These are phyloP conservation scores for Actinia tenebrosa DNA, from an alignment of 64 coral and sea anemone genomes.

Conservation along the genomic window DNA sequence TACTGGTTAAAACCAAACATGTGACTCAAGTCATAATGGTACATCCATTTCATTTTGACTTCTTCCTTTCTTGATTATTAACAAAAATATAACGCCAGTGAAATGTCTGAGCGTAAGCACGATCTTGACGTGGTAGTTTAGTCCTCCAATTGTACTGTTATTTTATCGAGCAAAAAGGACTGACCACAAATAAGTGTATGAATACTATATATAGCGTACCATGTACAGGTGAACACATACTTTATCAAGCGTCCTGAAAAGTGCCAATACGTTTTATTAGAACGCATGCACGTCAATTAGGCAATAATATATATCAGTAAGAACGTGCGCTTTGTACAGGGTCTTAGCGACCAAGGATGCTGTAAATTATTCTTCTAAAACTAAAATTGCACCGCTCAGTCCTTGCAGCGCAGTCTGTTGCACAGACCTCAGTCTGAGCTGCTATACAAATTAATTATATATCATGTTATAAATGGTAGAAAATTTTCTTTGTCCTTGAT, in stretches of 20 bases:
- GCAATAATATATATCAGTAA: constrained; percentile 93
- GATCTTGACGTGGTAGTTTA: constrained; percentile 13
- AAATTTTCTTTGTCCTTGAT: constrained; percentile 88
- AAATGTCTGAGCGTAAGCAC: constrained; percentile 16
- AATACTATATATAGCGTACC: constrained; percentile 12
- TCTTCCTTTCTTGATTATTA: constrained; percentile 19
- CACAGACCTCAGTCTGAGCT: constrained; percentile 30
- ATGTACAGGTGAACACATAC: constrained; percentile 18
- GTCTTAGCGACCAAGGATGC: constrained; percentile 83
- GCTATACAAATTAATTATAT: constrained; percentile 99
- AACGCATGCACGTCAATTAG: constrained; percentile 84
- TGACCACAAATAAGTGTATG: constrained; percentile 9
- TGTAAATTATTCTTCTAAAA: constrained; percentile 97
- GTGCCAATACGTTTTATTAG: constrained; percentile 87
- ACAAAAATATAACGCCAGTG: constrained; percentile 27
- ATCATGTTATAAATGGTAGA: constrained; percentile 97
- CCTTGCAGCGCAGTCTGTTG: constrained; percentile 21
- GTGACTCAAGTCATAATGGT: constrained; percentile 9
- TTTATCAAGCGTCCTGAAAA: constrained; percentile 80
- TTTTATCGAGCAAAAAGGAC: constrained; percentile 17
- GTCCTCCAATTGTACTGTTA: not conserved
- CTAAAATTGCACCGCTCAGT: constrained; percentile 84
- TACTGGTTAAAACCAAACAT: constrained; percentile 14
- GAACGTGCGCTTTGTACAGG: constrained; percentile 99
- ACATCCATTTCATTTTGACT: constrained; percentile 11